Percentiles rank a stretch among this genome's conserved stretches.
Conservation (phyloP, 2,113 vertebrate species). For the Pseudorhombus dupliciocellatus region DNA sequence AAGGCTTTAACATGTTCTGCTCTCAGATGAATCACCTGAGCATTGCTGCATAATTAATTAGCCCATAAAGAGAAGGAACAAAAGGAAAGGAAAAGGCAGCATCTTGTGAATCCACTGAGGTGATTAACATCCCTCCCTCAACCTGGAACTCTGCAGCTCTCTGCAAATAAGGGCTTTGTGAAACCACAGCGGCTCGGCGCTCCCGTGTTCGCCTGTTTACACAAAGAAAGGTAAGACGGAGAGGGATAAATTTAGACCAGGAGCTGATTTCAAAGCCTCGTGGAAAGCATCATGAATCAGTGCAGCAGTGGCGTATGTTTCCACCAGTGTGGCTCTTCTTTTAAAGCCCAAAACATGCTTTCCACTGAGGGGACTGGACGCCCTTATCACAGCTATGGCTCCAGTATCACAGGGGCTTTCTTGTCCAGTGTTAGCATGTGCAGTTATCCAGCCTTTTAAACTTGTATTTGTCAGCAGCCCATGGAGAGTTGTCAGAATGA, state of each 20-base stretch:
- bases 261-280: conserved; percentile 64
- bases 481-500: conserved; percentile 64
- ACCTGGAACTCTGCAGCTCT: conserved; percentile 68
- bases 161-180: conserved; percentile 78
- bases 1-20: conserved; percentile 60
- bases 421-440: conserved; percentile 39
- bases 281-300: conserved; percentile 13
- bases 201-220: conserved; percentile 67
- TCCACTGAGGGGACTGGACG: neutral
- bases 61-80: conserved; percentile 73
- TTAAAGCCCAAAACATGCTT: neutral
- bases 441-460: conserved; percentile 51
- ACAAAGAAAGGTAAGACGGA: conserved; percentile 64
- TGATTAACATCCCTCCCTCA: conserved; percentile 80
- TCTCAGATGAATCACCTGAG: conserved; percentile 78
- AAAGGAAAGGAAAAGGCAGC: conserved; percentile 72
- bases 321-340: neutral
- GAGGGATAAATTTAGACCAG: conserved; percentile 73
- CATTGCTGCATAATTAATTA: conserved; percentile 84
- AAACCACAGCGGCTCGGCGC: conserved; percentile 53
- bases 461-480: conserved; percentile 68
- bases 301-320: neutral
- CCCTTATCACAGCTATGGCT: conserved; percentile 6
- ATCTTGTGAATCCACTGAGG: conserved; percentile 71
- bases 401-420: conserved; percentile 38